Conservation (phyloP, 2,888 invertebrate genomes). For the Deilephila porcellus region DNA sequence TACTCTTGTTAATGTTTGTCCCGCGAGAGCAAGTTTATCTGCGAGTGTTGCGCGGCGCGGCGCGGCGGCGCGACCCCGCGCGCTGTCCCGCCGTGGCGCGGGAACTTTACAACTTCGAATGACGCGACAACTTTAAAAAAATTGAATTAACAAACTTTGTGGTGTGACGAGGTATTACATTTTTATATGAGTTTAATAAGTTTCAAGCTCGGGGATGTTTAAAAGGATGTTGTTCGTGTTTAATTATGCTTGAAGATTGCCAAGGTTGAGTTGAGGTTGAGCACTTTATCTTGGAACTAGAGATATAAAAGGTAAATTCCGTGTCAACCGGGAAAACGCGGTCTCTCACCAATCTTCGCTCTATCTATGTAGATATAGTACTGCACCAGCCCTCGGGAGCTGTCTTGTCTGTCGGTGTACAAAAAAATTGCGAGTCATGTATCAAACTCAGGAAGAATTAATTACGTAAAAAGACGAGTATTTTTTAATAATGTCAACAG, state of each 20-base stretch:
- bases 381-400: too few relatives aligned
- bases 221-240: neutral
- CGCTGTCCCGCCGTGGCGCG: neutral
- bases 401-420: too few relatives aligned
- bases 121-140: neutral
- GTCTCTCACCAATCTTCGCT: too few relatives aligned
- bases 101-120: neutral
- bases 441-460: neutral
- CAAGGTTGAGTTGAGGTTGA: neutral
- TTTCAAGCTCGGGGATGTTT: neutral
- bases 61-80: neutral
- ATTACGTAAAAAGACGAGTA: neutral
- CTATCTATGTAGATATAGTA: too few relatives aligned
- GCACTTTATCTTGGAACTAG: neutral
- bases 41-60: neutral
- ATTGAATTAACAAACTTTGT: slow-evolving; percentile 14
- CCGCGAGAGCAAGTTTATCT: neutral
- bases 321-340: too few relatives aligned
- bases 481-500: slow-evolving; percentile 2
- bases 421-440: too few relatives aligned
- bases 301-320: too few relatives aligned
- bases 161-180: neutral
- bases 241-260: neutral
- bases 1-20: slow-evolving; percentile 15
- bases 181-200: slow-evolving; percentile 10